Evolutionary conservation across 2,888 invertebrate genomes (phyloP).

Genomic region (Chironomus tentans): DNA sequence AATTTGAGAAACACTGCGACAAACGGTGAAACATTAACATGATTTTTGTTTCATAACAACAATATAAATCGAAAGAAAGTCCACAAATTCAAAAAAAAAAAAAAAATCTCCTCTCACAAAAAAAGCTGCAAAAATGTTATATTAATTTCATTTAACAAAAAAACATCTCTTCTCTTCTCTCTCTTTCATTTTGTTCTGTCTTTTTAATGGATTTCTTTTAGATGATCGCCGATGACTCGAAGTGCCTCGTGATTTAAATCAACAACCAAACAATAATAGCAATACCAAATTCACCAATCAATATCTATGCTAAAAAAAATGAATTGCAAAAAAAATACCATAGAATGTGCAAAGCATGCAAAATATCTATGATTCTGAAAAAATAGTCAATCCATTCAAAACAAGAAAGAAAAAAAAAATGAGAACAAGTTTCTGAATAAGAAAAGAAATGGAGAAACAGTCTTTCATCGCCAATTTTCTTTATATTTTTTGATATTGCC

Average conservation of each 20-base stretch:
- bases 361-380: neutral
- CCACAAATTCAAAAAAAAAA: neutral
- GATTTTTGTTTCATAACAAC: neutral
- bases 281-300: slow-evolving; percentile 19
- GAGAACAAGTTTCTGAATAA: too few species aligned
- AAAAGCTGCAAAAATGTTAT: too few species aligned
- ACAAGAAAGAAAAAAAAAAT: neutral
- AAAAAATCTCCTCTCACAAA: too few species aligned
- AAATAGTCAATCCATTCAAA: neutral
- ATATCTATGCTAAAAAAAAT: slow-evolving; percentile 18
- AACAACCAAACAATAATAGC: slow-evolving; percentile 19
- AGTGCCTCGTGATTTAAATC: slow-evolving; percentile 35
- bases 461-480: neutral
- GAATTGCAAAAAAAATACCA: neutral
- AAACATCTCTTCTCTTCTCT: slow-evolving; percentile 6
- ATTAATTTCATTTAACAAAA: neutral
- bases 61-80: neutral
- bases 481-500: neutral
- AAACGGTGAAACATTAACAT: too few species aligned
- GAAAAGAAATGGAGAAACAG: neutral
- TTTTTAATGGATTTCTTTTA: slow-evolving; percentile 28
- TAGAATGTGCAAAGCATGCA: neutral
- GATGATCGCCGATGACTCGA: slow-evolving; percentile 44
- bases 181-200: neutral
- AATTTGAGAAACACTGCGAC: too few species aligned